Evolutionary conservation across 2,113 vertebrate genomes (phyloP).

Genomic region (Melospiza georgiana): DNA sequence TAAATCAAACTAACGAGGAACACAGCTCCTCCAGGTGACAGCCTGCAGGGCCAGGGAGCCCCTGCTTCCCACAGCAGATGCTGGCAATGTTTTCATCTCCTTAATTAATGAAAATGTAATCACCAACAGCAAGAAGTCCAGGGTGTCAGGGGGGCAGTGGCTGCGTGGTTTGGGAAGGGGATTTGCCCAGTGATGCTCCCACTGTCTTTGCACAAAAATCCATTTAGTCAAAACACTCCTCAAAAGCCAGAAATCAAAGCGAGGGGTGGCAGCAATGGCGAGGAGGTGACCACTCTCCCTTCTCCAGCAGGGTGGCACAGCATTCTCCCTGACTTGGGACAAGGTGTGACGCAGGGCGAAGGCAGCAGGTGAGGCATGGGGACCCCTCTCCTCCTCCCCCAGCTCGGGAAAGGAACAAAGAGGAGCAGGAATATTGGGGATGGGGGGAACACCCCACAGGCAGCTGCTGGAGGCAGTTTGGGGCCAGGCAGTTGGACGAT

Average conservation of each 20-base stretch:
- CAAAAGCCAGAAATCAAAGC: not conserved
- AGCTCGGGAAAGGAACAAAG: not conserved
- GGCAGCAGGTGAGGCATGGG: not conserved
- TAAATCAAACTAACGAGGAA: constrained; percentile 40
- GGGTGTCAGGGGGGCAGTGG: not conserved
- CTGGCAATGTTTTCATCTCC: not conserved
- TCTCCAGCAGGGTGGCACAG: accelerated
- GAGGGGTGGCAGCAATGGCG: not conserved
- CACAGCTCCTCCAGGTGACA: not conserved
- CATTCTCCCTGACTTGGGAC: not conserved
- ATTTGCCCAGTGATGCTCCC: constrained; percentile 49
- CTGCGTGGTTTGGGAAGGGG: not conserved
- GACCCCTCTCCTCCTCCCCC: not conserved
- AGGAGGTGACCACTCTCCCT: not conserved
- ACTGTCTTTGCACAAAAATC: constrained; percentile 44
- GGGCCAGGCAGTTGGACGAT: not conserved
- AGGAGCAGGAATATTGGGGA: not conserved
- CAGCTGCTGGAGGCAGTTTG: not conserved
- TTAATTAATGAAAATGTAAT: not conserved
- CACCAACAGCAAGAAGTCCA: not conserved
- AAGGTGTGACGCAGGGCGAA: not conserved
- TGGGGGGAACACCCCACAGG: not conserved
- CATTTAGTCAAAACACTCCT: constrained; percentile 47
- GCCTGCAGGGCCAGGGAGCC: not conserved
- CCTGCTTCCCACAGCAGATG: not conserved